phyloP scores from a whole-genome alignment of 2,888 invertebrate genomes.

The Cistogaster globosa region DNA sequence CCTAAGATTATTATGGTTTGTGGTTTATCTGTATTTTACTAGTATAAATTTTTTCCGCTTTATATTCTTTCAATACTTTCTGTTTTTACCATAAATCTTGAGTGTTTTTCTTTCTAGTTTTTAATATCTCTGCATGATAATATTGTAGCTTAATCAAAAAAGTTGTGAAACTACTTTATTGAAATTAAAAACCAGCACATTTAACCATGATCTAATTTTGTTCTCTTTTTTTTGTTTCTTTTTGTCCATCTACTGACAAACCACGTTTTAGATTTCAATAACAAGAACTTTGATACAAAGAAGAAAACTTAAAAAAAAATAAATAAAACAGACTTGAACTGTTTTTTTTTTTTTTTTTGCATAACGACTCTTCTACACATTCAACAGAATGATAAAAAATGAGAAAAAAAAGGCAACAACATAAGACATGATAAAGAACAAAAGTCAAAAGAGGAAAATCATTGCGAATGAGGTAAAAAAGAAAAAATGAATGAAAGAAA shows the following conservation, averaged over 20 bases:
- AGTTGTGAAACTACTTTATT: conserved; percentile 67
- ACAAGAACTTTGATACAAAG: conserved; percentile 64
- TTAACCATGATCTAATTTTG: conserved; percentile 70
- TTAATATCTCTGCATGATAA: conserved; percentile 40
- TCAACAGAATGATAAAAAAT: conserved; percentile 5
- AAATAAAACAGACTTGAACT: conserved; percentile 58
- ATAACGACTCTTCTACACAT: conserved; percentile 6
- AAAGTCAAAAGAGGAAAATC: conserved; percentile 51
- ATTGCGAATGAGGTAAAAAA: conserved; percentile 48
- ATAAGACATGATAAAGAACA: conserved; percentile 61
- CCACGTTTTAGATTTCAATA: conserved; percentile 67
- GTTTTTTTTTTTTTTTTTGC: conserved; percentile 9
- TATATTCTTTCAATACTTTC: conserved; percentile 57
- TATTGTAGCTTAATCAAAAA: conserved; percentile 59
- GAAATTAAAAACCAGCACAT: conserved; percentile 71
- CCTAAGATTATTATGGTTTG: conserved; percentile 29
- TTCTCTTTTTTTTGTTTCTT: not conserved
- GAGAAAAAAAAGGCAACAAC: conserved; percentile 14
- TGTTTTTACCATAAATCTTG: conserved; percentile 38
- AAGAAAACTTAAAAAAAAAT: conserved; percentile 14
- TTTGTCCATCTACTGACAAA: conserved; percentile 47
- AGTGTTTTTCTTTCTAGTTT: not conserved
- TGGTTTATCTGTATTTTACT: conserved; percentile 27
- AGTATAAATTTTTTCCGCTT: conserved; percentile 3
- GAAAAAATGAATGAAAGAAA: conserved; percentile 35